Conservation (phyloP, 2,888 invertebrate genomes). For the Ectropis crepuscularia region DNA sequence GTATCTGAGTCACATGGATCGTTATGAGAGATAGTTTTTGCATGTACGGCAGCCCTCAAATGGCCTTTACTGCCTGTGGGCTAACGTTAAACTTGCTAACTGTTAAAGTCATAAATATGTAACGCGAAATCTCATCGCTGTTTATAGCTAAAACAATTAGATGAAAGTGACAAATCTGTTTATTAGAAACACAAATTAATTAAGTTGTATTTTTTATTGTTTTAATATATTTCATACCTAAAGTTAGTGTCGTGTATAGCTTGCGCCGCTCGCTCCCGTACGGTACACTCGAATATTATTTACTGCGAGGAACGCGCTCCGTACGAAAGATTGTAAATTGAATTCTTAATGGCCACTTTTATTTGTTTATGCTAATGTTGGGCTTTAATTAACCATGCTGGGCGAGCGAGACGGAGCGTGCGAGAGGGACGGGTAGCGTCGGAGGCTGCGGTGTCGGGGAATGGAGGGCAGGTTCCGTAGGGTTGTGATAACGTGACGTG, state of each 20-base stretch:
- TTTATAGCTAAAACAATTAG: no score
- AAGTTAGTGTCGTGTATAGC: background rate
- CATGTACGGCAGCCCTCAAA: no score
- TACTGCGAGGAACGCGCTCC: constrained; percentile 82
- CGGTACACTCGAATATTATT: constrained; percentile 76
- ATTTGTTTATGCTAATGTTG: constrained; percentile 84
- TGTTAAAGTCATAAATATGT: no score
- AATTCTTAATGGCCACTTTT: constrained; percentile 83
- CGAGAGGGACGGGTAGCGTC: constrained; percentile 18
- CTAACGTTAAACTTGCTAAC: no score
- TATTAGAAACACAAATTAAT: no score
- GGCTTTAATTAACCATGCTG: constrained; percentile 76
- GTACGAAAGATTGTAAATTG: constrained; percentile 83
- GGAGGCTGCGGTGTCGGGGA: constrained; percentile 4
- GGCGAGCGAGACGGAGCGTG: constrained; percentile 48
- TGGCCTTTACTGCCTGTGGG: no score
- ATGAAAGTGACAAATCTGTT: no score
- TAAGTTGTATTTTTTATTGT: no score
- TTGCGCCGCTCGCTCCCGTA: constrained; percentile 39
- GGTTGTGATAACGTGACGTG: background rate
- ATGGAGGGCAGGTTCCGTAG: constrained; percentile 30
- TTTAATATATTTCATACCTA: background rate
- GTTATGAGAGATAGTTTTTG: no score
- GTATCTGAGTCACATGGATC: no score
- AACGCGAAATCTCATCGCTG: no score